Percentiles rank a stretch among this genome's conserved stretches.
Evolutionary conservation across 2,113 vertebrate genomes (phyloP).

Genomic region (Vicugna pacos): DNA sequence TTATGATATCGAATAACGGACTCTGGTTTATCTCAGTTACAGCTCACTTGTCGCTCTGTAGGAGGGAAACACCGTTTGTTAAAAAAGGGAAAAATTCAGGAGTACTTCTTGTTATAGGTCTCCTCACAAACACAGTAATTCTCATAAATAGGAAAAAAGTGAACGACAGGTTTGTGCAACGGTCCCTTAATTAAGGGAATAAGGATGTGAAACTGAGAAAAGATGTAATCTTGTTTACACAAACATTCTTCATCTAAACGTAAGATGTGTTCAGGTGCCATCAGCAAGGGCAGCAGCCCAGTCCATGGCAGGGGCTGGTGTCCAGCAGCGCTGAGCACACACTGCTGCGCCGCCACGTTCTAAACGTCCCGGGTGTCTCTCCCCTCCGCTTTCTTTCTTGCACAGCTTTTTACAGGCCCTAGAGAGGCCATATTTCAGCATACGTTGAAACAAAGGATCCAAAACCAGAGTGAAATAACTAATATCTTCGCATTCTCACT

Average conservation of each 20-base stretch:
- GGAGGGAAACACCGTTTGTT: not conserved
- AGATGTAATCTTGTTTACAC: not conserved
- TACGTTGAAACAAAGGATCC: not conserved
- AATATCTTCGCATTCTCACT: not conserved
- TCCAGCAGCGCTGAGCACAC: accelerated
- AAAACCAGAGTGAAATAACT: not conserved
- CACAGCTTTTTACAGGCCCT: not conserved
- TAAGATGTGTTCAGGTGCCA: accelerated
- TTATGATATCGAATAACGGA: not conserved
- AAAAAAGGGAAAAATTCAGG: not conserved
- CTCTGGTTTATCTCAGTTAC: not conserved
- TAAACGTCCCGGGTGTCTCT: not conserved
- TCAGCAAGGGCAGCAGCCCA: not conserved
- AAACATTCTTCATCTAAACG: not conserved
- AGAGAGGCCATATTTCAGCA: not conserved
- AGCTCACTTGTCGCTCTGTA: not conserved
- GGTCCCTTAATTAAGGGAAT: not conserved
- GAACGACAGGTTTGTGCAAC: not conserved
- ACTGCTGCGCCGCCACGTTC: not conserved
- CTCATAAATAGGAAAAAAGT: not conserved
- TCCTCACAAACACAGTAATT: not conserved
- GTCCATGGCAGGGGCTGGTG: accelerated
- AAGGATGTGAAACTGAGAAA: not conserved
- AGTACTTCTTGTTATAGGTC: not conserved
- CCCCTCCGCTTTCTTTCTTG: not conserved